A percentile compares a stretch with the other conserved stretches of the same genome.
Conservation (phyloP, 2,113 vertebrate genomes). For the Synodontis membranacea region DNA sequence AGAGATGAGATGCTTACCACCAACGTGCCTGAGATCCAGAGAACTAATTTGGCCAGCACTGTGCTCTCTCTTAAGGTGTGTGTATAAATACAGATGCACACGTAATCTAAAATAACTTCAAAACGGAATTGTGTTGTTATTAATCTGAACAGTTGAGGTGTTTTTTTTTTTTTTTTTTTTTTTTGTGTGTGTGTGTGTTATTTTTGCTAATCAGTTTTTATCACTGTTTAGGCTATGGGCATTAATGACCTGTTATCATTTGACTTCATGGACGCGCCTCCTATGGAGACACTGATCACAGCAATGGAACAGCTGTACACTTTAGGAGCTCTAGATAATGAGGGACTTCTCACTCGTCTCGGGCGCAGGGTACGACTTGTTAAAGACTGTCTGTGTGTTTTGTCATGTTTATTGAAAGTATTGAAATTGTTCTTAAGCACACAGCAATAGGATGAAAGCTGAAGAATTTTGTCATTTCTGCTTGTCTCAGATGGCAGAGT, state of each 20-base stretch:
- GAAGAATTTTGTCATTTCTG: conserved; percentile 10
- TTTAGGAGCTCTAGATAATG: conserved; percentile 92
- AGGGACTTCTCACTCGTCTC: conserved; percentile 91
- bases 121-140: background rate
- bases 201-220: background rate
- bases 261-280: conserved; percentile 98
- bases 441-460: background rate
- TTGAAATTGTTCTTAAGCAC: background rate
- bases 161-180: no score
- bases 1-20: conserved; percentile 97
- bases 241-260: conserved; percentile 98
- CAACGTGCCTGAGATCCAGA: conserved; percentile 97
- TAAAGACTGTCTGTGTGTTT: background rate
- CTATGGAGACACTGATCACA: conserved; percentile 97
- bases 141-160: background rate
- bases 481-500: conserved; percentile 89
- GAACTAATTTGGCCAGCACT: conserved; percentile 94
- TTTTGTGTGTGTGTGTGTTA: no score
- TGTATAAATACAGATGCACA: background rate
- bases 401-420: background rate
- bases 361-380: conserved; percentile 83
- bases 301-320: conserved; percentile 99
- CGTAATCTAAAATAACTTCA: background rate
- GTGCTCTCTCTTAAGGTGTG: conserved; percentile 94
- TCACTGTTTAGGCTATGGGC: conserved; percentile 86